Evolutionary conservation across 1,140 invertebrate genomes (phyloP).

Genomic region (Camponotus floridanus): DNA sequence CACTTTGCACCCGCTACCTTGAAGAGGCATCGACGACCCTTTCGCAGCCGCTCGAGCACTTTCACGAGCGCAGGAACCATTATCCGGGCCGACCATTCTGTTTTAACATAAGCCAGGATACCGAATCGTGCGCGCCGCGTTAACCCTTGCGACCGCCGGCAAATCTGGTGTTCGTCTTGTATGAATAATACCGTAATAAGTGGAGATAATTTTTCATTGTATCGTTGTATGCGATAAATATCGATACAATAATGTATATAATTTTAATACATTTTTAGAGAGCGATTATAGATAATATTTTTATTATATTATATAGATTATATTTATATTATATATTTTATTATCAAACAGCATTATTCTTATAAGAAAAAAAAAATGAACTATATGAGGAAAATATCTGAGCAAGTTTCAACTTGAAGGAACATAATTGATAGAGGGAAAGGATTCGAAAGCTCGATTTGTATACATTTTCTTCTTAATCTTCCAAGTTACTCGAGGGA

Average conservation of each 20-base stretch:
- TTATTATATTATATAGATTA: neutral
- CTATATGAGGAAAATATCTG: neutral
- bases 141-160: constrained; percentile 13
- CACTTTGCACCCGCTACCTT: constrained; percentile 65
- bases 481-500: neutral
- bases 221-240: neutral
- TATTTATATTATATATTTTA: neutral
- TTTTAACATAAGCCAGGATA: constrained; percentile 51
- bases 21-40: constrained; percentile 65
- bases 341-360: neutral
- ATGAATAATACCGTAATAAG: neutral
- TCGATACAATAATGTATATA: neutral
- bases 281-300: neutral
- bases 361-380: neutral
- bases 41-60: constrained; percentile 61
- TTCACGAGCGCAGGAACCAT: constrained; percentile 54
- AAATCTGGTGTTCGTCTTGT: constrained; percentile 35
- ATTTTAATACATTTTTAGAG: neutral
- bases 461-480: neutral
- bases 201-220: neutral
- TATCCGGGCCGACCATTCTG: constrained; percentile 60
- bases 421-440: neutral
- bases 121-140: constrained; percentile 40
- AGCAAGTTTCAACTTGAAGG: neutral
- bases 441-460: neutral